Evolutionary conservation across 2,113 vertebrate genomes (phyloP).

Genomic region (Sula dactylatra): DNA sequence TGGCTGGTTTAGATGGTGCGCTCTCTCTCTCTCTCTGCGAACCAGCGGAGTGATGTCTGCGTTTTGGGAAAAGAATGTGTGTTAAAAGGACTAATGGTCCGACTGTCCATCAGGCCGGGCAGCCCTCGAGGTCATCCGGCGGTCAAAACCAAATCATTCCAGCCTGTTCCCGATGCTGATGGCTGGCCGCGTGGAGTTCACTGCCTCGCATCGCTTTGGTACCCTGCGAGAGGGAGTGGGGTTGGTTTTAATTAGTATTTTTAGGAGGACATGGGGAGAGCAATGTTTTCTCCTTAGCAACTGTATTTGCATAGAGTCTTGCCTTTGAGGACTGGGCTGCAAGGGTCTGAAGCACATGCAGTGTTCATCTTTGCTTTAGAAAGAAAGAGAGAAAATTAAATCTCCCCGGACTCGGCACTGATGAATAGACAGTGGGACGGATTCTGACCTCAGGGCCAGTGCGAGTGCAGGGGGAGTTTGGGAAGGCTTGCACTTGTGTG

Average conservation of each 20-base stretch:
- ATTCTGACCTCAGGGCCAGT: neutral
- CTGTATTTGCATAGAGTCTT: constrained; percentile 30
- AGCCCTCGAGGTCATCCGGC: constrained; percentile 76
- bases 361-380: neutral
- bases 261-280: neutral
- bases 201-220: constrained; percentile 29
- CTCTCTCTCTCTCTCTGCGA: neutral
- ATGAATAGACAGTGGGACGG: neutral
- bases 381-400: neutral
- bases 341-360: neutral
- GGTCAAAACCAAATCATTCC: constrained; percentile 81
- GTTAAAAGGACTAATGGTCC: constrained; percentile 74
- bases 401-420: neutral
- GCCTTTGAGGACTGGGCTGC: neutral
- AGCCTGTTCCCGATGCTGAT: constrained; percentile 60
- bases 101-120: constrained; percentile 76
- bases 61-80: constrained; percentile 76
- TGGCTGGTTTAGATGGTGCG: constrained; percentile 41
- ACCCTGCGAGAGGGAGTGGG: constrained; percentile 27
- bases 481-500: neutral
- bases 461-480: neutral
- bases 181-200: constrained; percentile 38
- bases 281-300: constrained; percentile 69
- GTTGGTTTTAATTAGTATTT: neutral
- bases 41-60: constrained; percentile 52